Base-by-base conservation (phyloP, 2,888 invertebrate genomes). In the Lymantria monacha region DNA sequence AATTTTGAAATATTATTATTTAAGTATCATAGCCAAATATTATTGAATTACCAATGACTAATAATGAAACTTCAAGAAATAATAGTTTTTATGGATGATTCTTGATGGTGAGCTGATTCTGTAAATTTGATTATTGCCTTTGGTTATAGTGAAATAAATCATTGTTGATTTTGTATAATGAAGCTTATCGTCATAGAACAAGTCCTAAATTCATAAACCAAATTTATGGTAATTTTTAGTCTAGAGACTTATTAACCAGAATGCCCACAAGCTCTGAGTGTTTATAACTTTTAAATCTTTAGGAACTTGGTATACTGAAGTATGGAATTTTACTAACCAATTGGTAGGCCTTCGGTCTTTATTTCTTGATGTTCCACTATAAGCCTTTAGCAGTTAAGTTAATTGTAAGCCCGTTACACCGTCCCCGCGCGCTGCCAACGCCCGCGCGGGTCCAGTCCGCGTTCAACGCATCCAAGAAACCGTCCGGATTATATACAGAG, bases 381-480 rank as follows among this genome's bases (percentile, higher is more conserved):
- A 69, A 62, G 46, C 22, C 10, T 7, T n/a, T 57, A 61, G 59
- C 53, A 33, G 12, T 0, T 76, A 80, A 76, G 72, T 59, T 83
- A 84, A 76, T 36, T 45, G 9, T 84, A 85, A 86, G 85, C 63
- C 90, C 79, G 87, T 83, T 81, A 69, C 30, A 59, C 87, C 77
- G 90, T 87, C 59, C 86, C 88, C 87, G 86, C 81, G 85, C 84
- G 90, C 85, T 63, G 89, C 85, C 3, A 0, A 11, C 30, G 87
- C 89, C 90, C 88, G 83, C 83, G 81, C 83, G 86, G 87, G 85
- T 65, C 76, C 75, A 64, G 71, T 57, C 51, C 53, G 87, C 87
- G 87, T 81, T 55, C 41, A 41, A 55, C 85, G 87, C 85, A 86
- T 79, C 89, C 89, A 90, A 88, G 90, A 90, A 86, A 63, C 81